These are phyloP conservation scores for Tenrec ecaudatus DNA, from an alignment of 2,113 vertebrate genomes.

Conservation along the genomic window DNA sequence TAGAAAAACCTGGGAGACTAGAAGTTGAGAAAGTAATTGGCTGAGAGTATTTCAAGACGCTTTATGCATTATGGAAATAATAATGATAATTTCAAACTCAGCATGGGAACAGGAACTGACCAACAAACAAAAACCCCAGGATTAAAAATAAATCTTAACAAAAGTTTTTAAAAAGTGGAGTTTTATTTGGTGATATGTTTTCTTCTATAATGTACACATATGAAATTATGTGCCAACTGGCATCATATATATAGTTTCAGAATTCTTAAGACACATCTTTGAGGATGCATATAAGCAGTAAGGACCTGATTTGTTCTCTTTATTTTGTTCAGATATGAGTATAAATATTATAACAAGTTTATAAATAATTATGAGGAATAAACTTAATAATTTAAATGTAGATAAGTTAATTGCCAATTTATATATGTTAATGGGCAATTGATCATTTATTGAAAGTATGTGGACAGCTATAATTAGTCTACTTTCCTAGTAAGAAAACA, in stretches of 20 bases:
- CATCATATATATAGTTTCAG: background rate
- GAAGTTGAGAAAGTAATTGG: background rate
- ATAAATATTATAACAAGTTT: no score
- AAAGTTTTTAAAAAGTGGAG: background rate
- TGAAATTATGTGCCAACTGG: background rate
- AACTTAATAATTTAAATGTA: no score
- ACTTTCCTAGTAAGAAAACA: no score
- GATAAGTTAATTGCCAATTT: no score
- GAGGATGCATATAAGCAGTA: background rate
- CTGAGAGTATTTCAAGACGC: background rate
- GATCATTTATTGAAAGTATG: no score
- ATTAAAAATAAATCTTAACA: background rate
- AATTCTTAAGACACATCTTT: background rate
- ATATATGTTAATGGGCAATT: no score
- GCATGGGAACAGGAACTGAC: background rate
- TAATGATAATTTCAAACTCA: background rate
- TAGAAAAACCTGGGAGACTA: background rate
- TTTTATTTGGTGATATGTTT: background rate
- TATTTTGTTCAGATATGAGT: background rate
- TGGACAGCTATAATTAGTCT: no score
- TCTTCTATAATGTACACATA: background rate
- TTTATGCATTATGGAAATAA: background rate
- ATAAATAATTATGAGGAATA: no score
- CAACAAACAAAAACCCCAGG: background rate
- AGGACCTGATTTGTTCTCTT: no score